Base-by-base conservation (phyloP, 1,140 invertebrate genomes). In the Pissodes strobi region DNA sequence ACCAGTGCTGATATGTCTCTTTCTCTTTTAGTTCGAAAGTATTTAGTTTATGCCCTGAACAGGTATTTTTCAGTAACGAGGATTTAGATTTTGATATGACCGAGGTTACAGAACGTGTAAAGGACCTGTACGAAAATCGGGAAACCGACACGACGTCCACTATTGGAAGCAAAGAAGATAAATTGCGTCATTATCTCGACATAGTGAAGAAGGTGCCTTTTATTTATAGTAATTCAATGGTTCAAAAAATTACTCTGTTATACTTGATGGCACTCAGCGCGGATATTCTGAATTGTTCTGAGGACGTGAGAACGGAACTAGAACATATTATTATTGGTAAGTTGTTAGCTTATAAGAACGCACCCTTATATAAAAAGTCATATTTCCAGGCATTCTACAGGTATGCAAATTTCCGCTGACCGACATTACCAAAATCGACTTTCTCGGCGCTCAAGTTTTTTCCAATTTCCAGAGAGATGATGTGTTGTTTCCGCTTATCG, bases 241-340 rank as follows among this genome's bases (percentile, higher is more conserved):
- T 65, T 8, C 68, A 72, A 48, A 69, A 67, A 45, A 22, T 65
- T 9, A 37, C 65, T 34, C 46, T 74, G 9, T 34, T 72, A 46
- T 69, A 68, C 45, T 57, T 74, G 17, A 65, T 69, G 34, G 43
- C 68, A 18, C 59, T 74, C 13, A 53, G 59, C 30, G 66, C 43
- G 34, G 72, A 73, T 62, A 5, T 71, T 21, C 6, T 30, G n/a
- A 60, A 38, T 53, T 69, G 66, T 49, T 21, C 13, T 19, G 22
- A 60, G 10, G 22, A 45, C n/a, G 37, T 62, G 19, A 68, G 46
- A 25, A 38, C 2, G 3, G 17, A 43, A 6, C 51, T 21, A 17
- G 71, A 72, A 61, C 51, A 41, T 23, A 18, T 69, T 15, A 69
- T 71, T 17, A 67, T 72, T 58, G 69, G 71, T 69, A 63, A 65